Conservation (phyloP, 2,888 invertebrate genomes). For the Fissipunctia ypsillon region DNA sequence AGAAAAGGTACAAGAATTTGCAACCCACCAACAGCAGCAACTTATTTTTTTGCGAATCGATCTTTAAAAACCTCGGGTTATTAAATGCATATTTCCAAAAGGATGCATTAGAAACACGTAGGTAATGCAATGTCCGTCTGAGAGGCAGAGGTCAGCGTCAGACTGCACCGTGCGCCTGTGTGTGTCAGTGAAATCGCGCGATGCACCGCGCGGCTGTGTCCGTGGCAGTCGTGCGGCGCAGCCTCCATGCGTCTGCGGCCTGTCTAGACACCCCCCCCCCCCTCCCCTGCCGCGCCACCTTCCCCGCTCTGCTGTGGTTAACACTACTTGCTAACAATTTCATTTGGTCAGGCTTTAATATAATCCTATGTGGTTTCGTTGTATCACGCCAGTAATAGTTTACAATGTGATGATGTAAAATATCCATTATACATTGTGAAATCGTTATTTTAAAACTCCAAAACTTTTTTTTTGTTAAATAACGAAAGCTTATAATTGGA, state of each 20-base stretch:
- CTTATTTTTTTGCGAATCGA: constrained; percentile 23
- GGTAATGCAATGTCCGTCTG: constrained; percentile 76
- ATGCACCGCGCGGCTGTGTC: constrained; percentile 81
- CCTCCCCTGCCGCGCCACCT: constrained; percentile 69
- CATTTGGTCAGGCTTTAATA: constrained; percentile 69
- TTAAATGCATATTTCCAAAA: constrained; percentile 51
- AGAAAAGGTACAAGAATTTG: constrained; percentile 18
- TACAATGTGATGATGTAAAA: constrained; percentile 18
- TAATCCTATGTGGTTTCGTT: constrained; percentile 45
- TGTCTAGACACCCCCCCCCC: constrained; percentile 87
- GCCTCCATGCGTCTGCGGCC: constrained; percentile 90
- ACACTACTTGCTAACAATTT: constrained; percentile 70
- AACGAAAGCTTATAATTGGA: background rate
- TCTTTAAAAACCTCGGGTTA: constrained; percentile 24
- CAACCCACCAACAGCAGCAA: constrained; percentile 13
- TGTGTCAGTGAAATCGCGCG: constrained; percentile 76
- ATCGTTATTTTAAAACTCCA: background rate
- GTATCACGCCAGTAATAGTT: constrained; percentile 16
- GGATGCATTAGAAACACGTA: constrained; percentile 62
- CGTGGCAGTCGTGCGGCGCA: constrained; percentile 81
- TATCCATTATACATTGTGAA: constrained; percentile 11
- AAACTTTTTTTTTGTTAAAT: background rate
- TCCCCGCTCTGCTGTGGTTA: constrained; percentile 65
- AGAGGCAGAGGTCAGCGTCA: constrained; percentile 82
- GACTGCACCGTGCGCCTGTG: constrained; percentile 68